Conservation (phyloP, 1,140 invertebrate species). For the Lepeophtheirus salmonis region DNA sequence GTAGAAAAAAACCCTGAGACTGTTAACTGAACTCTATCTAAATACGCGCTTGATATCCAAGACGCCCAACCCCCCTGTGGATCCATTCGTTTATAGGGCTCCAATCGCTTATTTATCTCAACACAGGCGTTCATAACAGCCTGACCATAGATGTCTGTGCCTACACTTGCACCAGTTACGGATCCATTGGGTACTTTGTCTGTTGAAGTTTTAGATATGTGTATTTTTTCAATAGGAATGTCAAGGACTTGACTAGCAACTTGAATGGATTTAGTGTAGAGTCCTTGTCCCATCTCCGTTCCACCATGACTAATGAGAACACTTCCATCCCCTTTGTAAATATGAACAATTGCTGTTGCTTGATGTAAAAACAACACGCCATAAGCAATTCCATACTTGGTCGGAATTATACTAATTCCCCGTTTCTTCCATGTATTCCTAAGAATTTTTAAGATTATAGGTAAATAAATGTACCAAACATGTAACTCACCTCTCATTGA, state of each 20-base stretch:
- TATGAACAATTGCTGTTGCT: constrained; percentile 58
- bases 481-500: constrained; percentile 33
- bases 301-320: constrained; percentile 77
- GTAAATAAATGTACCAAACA: too few species aligned
- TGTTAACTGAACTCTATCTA: constrained; percentile 56
- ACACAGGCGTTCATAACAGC: constrained; percentile 74
- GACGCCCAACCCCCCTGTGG: constrained; percentile 58
- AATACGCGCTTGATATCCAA: constrained; percentile 60
- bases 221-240: constrained; percentile 53
- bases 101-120: constrained; percentile 48
- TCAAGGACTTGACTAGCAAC: constrained; percentile 38
- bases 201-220: constrained; percentile 68
- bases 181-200: constrained; percentile 87
- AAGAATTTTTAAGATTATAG: too few species aligned
- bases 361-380: constrained; percentile 62
- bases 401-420: constrained; percentile 65
- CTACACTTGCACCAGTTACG: constrained; percentile 69
- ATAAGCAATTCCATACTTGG: constrained; percentile 74
- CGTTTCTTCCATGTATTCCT: constrained; percentile 41
- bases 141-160: constrained; percentile 86
- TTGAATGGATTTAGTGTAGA: constrained; percentile 87
- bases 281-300: constrained; percentile 86
- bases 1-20: constrained; percentile 50
- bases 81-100: constrained; percentile 51
- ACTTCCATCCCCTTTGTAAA: constrained; percentile 68